Percentiles rank a stretch among this genome's conserved stretches.
phyloP scores from a whole-genome alignment of 2,113 vertebrate genomes.

The Mungos mungo region DNA sequence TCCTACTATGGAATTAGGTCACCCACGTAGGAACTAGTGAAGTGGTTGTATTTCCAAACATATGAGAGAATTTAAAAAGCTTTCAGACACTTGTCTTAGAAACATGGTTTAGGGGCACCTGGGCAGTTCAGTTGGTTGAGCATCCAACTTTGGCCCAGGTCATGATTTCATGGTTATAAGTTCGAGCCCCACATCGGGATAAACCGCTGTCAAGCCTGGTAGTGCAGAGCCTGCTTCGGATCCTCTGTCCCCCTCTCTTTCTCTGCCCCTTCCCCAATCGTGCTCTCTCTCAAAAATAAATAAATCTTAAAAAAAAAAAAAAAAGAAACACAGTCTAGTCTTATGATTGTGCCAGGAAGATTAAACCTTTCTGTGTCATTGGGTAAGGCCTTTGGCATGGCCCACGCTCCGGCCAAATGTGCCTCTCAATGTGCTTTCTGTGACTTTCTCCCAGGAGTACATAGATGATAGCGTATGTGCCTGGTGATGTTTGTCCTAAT shows the following conservation, averaged over 20 bases:
- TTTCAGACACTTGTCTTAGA: constrained; percentile 23
- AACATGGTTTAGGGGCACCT: not conserved
- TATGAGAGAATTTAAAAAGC: not conserved
- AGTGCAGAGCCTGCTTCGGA: no score
- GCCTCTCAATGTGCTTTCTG: not conserved
- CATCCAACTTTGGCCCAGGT: no score
- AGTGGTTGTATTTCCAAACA: not conserved
- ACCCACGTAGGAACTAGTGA: not conserved
- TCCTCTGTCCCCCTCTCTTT: no score
- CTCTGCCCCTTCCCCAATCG: no score
- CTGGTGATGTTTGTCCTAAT: not conserved
- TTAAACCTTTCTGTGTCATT: not conserved
- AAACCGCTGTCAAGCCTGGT: no score
- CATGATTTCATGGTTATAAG: no score
- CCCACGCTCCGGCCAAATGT: not conserved
- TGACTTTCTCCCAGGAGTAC: not conserved
- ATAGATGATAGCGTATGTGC: not conserved
- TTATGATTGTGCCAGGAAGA: not conserved
- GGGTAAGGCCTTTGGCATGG: not conserved
- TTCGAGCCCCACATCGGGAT: no score
- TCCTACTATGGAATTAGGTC: not conserved
- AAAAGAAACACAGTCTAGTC: not conserved
- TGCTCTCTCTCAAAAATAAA: no score
- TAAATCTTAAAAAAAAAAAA: no score
- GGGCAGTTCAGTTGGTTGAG: no score